These are phyloP conservation scores for Pseudopleuronectes americanus DNA, from an alignment of 2,797 vertebrate genomes.

Conservation along the genomic window DNA sequence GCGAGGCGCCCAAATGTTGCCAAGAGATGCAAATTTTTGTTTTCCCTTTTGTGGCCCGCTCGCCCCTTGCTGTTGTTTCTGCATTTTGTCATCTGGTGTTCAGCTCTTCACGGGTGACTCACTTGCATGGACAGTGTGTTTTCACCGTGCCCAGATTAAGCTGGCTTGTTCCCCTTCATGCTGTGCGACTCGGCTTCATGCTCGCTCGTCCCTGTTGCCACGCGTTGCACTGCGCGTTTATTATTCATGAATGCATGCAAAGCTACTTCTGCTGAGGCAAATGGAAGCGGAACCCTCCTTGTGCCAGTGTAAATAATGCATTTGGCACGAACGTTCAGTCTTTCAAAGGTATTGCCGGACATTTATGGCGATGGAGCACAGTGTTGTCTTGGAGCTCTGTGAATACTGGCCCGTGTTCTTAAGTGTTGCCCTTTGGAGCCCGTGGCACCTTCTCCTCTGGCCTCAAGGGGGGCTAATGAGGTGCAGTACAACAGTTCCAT, in stretches of 20 bases:
- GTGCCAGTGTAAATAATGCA: constrained; percentile 85
- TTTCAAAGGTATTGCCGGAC: constrained; percentile 64
- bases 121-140: constrained; percentile 54
- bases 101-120: constrained; percentile 62
- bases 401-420: constrained; percentile 46
- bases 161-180: constrained; percentile 61
- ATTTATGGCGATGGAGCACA: constrained; percentile 35
- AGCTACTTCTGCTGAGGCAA: constrained; percentile 80
- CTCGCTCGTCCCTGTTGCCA: constrained; percentile 59
- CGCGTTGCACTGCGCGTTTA: constrained; percentile 71
- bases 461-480: constrained; percentile 69
- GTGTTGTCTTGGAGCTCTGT: constrained; percentile 30
- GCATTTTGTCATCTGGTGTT: constrained; percentile 62
- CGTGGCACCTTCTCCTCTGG: constrained; percentile 44
- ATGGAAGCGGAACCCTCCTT: constrained; percentile 75
- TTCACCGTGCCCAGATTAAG: constrained; percentile 62
- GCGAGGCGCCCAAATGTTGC: constrained; percentile 50
- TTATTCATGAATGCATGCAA: constrained; percentile 85
- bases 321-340: constrained; percentile 62
- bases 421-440: constrained; percentile 54
- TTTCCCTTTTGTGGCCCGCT: constrained; percentile 50
- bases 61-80: constrained; percentile 44
- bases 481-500: constrained; percentile 42
- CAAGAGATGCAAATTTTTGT: constrained; percentile 66
- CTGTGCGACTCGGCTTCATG: constrained; percentile 62